Evolutionary conservation across 2,113 vertebrate genomes (phyloP).

Genomic region (Eublepharis macularius): DNA sequence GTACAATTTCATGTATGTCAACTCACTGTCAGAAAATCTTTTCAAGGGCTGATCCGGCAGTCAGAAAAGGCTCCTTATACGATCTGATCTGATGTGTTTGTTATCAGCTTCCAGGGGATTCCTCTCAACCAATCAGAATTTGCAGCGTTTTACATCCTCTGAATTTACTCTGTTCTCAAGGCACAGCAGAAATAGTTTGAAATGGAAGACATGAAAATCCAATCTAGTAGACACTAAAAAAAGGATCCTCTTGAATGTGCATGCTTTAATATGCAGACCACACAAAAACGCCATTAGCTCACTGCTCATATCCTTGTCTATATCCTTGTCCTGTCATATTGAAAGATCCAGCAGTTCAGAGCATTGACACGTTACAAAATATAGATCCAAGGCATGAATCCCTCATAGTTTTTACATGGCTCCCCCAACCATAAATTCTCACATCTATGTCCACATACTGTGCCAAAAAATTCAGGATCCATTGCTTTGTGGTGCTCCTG

Average conservation of each 20-base stretch:
- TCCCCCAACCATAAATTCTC: not conserved
- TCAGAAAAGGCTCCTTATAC: not conserved
- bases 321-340: not conserved
- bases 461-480: not conserved
- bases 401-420: not conserved
- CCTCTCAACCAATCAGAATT: slow-evolving; percentile 24
- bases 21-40: not conserved
- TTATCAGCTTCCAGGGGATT: not conserved
- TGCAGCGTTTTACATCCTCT: not conserved
- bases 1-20: not conserved
- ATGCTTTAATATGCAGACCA: not conserved
- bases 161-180: not conserved
- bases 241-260: not conserved
- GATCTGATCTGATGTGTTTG: not conserved
- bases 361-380: not conserved
- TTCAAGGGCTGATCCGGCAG: not conserved
- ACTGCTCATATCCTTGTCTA: not conserved
- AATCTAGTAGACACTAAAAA: not conserved
- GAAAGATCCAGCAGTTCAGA: not conserved
- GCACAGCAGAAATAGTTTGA: not conserved
- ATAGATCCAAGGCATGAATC: not conserved
- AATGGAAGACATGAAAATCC: not conserved
- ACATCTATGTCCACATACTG: not conserved
- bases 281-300: not conserved
- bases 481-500: not conserved